phyloP scores from a whole-genome alignment of 2,113 vertebrate species.

The Dascyllus trimaculatus region DNA sequence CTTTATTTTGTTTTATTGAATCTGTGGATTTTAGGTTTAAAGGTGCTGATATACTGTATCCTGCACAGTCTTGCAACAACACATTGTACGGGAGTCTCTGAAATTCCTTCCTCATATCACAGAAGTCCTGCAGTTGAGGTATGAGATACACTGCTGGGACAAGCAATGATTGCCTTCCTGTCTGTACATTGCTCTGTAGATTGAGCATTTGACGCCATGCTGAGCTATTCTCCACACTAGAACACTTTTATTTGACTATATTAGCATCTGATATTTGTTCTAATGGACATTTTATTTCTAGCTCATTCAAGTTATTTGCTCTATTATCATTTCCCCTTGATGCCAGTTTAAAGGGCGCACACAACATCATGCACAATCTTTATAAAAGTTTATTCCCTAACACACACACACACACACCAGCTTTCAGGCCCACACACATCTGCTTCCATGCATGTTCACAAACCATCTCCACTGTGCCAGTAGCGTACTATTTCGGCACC shows the following conservation, averaged over 20 bases:
- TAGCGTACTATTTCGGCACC: conserved; percentile 21
- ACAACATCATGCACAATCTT: too few species aligned
- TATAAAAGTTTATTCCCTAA: too few species aligned
- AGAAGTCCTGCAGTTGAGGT: conserved; percentile 19
- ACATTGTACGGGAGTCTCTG: neutral
- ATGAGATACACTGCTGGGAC: conserved; percentile 33
- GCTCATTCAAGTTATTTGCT: neutral
- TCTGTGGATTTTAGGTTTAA: conserved; percentile 8
- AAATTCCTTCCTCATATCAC: conserved; percentile 13
- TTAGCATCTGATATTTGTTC: neutral
- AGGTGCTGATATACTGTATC: neutral
- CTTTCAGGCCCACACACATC: conserved; percentile 21
- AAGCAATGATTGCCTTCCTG: conserved; percentile 30
- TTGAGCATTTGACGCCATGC: conserved; percentile 15
- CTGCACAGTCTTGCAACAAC: neutral
- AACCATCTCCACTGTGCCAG: neutral
- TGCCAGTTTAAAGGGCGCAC: neutral
- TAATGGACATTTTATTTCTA: conserved; percentile 4
- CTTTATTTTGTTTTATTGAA: neutral
- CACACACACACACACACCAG: neutral
- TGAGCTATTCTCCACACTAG: neutral
- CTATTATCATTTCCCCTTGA: neutral
- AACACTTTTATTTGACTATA: conserved; percentile 15
- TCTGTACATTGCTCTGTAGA: conserved; percentile 19
- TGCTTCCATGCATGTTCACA: neutral